Evolutionary conservation across 2,797 vertebrate species (phyloP), one percentile per base, ranked within the genome.

Genomic region (Antrozous pallidus): DNA sequence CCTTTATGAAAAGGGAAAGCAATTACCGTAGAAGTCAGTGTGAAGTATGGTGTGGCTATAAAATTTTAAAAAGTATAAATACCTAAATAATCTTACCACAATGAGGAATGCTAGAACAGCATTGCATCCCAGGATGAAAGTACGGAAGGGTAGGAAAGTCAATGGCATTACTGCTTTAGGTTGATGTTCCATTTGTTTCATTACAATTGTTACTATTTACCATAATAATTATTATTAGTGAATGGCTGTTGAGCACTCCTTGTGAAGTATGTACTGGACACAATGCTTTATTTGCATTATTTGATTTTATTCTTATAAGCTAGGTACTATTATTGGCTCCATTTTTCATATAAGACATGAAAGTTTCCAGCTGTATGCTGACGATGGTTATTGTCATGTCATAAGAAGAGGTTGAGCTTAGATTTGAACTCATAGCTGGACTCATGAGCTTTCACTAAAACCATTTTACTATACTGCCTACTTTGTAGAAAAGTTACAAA

Each of bases 1-100:
- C 70, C 83, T 96, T 58, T n/a, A 2, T 13, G 78, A 93, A 88
- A 79, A 77, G 38, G 83, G 70, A 92, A 94, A 75, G 93, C 95
- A 96, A 92, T 97, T 97, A 51, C 49, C 17, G 17, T 51, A 97
- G 97, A 97, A 97, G 84, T 96, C 96, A 81, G 73, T 49, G 28
- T 90, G 61, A 95, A 83, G 33, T 87, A 10, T 31, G 2, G 13
- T 13, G 4, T 67, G 33, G 22, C n/a, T 65, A n/a, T 73, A 26
- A 47, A 90, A 92, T 73, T 22, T 73, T 22, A 47, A 90, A 92
- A 80, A 36, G 33, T 75, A 8, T 56, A 61, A 87, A 79, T 89
- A 78, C 80, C n/a, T 61, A 54, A 89, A 69, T 58, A 77, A 63
- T 54, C 31, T 84, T 24, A 7, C 7, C 51, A 18, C 8, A 26